Evolutionary conservation across 2,113 vertebrate species (phyloP).

Genomic region (Empidonax traillii): DNA sequence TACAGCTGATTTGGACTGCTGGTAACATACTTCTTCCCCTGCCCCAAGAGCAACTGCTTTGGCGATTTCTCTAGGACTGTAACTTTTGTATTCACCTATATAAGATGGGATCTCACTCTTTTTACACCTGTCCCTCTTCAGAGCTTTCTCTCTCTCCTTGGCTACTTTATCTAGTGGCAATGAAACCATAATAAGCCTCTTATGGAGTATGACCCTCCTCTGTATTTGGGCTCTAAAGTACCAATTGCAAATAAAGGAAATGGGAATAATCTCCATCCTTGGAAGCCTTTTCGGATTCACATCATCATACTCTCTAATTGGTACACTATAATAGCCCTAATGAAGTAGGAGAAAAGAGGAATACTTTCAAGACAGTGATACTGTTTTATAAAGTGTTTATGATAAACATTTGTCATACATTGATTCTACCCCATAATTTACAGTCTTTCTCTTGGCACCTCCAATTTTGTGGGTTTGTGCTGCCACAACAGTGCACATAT

Average conservation of each 20-base stretch:
- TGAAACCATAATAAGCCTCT: not conserved
- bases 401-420: not conserved
- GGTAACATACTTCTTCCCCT: not conserved
- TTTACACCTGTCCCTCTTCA: not conserved
- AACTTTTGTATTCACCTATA: not conserved
- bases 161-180: not conserved
- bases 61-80: not conserved
- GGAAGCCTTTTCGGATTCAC: not conserved
- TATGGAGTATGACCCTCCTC: accelerated
- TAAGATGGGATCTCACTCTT: not conserved
- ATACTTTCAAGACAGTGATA: not conserved
- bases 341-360: not conserved
- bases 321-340: not conserved
- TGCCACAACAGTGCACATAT: not conserved
- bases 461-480: not conserved
- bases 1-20: not conserved
- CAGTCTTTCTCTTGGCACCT: not conserved
- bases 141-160: not conserved
- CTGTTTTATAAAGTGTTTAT: not conserved
- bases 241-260: not conserved
- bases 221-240: not conserved
- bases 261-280: not conserved
- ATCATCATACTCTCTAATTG: not conserved
- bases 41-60: not conserved
- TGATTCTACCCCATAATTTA: not conserved